These are phyloP conservation scores for Heterotis niloticus DNA, from an alignment of 2,113 vertebrate genomes.

Conservation along the genomic window DNA sequence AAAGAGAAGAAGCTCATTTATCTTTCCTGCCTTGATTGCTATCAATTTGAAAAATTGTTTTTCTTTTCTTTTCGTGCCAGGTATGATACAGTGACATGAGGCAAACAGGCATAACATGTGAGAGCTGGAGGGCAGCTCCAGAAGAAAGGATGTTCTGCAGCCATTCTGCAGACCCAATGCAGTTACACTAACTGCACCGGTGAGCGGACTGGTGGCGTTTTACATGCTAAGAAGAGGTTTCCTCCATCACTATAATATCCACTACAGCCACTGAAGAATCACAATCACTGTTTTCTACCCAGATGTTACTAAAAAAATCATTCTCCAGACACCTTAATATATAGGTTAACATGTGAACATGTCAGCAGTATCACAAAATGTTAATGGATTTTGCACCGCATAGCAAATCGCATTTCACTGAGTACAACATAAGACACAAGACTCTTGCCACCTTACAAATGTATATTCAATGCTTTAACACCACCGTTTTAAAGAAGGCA, in stretches of 20 bases:
- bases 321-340: too few relatives aligned
- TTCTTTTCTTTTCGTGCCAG: conserved; percentile 1
- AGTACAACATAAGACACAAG: too few relatives aligned
- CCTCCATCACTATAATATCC: not conserved
- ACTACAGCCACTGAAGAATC: not conserved
- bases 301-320: too few relatives aligned
- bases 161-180: conserved; percentile 37
- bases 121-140: conserved; percentile 44
- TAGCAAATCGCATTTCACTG: too few relatives aligned
- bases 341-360: too few relatives aligned
- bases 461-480: too few relatives aligned
- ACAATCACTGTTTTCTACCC: not conserved
- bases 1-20: too few relatives aligned
- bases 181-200: not conserved
- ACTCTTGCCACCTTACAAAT: too few relatives aligned
- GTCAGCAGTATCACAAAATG: too few relatives aligned
- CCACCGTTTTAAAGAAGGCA: too few relatives aligned
- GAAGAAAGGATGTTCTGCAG: conserved; percentile 19
- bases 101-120: conserved; percentile 36
- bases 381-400: too few relatives aligned
- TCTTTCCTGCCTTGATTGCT: too few relatives aligned
- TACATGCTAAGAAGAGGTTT: not conserved
- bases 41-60: not conserved
- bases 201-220: not conserved
- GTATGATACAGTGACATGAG: conserved; percentile 18